These are phyloP conservation scores for pig (Sus scrofa) DNA, from an alignment of 2,113 vertebrate genomes.

Conservation along the genomic window DNA sequence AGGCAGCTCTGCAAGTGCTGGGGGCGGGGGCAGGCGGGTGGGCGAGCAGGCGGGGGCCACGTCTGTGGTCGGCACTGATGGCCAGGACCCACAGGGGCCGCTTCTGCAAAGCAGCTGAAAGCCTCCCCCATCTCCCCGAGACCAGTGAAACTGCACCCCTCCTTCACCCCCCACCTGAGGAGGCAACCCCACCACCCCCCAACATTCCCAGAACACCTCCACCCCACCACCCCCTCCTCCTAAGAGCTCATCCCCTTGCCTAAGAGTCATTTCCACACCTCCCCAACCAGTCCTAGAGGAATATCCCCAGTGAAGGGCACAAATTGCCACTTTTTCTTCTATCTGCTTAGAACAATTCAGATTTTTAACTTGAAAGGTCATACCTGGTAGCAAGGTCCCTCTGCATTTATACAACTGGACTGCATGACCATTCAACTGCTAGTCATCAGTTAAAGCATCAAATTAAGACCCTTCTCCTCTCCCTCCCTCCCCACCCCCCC, in stretches of 20 bases:
- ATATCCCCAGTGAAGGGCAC: constrained; percentile 75
- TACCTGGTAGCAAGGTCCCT: constrained; percentile 68
- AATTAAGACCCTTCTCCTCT: constrained; percentile 62
- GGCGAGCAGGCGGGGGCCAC: constrained; percentile 47
- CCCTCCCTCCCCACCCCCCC: constrained; percentile 23
- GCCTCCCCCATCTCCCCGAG: constrained; percentile 77
- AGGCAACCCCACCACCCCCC: constrained; percentile 41
- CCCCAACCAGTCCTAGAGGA: constrained; percentile 66
- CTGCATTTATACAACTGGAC: constrained; percentile 70
- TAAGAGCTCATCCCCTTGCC: constrained; percentile 6
- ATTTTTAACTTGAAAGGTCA: constrained; percentile 79
- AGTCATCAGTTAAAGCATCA: constrained; percentile 84
- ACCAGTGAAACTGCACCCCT: constrained; percentile 68
- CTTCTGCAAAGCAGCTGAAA: constrained; percentile 84
- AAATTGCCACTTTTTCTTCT: constrained; percentile 73
- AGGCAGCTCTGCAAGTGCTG: constrained; percentile 93
- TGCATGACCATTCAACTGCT: constrained; percentile 75
- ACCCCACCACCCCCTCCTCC: not conserved
- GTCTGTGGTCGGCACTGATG: not conserved
- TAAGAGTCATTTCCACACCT: not conserved
- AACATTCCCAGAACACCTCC: constrained; percentile 44
- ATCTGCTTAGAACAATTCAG: constrained; percentile 69
- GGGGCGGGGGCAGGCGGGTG: constrained; percentile 76
- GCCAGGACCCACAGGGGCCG: constrained; percentile 84
- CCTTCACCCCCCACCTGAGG: constrained; percentile 33